These are phyloP conservation scores for Siniperca knerii DNA, from an alignment of 2,113 vertebrate species.

Conservation along the genomic window DNA sequence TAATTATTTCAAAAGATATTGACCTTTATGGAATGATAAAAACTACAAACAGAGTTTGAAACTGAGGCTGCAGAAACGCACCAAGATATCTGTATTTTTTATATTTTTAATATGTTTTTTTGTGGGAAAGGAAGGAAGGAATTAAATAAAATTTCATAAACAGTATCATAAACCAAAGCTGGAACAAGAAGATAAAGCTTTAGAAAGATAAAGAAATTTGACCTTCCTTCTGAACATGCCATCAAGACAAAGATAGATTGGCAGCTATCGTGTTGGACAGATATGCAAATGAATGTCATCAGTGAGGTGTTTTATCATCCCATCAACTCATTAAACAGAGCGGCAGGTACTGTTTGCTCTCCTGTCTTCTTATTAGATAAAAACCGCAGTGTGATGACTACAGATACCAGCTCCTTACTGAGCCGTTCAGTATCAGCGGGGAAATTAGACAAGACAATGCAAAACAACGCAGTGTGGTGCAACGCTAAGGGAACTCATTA, in stretches of 20 bases:
- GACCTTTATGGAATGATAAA: slow-evolving; percentile 40
- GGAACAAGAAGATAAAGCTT: slow-evolving; percentile 26
- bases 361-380: slow-evolving; percentile 61
- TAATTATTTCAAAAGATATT: slow-evolving; percentile 34
- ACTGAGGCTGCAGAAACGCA: slow-evolving; percentile 1
- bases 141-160: slow-evolving; percentile 10
- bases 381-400: slow-evolving; percentile 57
- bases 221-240: slow-evolving; percentile 23
- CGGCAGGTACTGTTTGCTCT: slow-evolving; percentile 61
- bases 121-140: neutral
- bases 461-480: slow-evolving; percentile 74
- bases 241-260: slow-evolving; percentile 28
- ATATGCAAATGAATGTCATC: slow-evolving; percentile 32
- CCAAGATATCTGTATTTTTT: neutral
- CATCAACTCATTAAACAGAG: slow-evolving; percentile 69
- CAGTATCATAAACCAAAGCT: slow-evolving; percentile 1
- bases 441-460: slow-evolving; percentile 73
- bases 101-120: neutral
- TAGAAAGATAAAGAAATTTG: slow-evolving; percentile 35
- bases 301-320: slow-evolving; percentile 47
- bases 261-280: slow-evolving; percentile 32
- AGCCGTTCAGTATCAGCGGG: slow-evolving; percentile 52
- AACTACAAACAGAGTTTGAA: slow-evolving; percentile 19
- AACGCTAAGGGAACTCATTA: slow-evolving; percentile 72
- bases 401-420: slow-evolving; percentile 61